Evolutionary conservation across 2,888 invertebrate species (phyloP).

Genomic region (Notodonta ziczac): DNA sequence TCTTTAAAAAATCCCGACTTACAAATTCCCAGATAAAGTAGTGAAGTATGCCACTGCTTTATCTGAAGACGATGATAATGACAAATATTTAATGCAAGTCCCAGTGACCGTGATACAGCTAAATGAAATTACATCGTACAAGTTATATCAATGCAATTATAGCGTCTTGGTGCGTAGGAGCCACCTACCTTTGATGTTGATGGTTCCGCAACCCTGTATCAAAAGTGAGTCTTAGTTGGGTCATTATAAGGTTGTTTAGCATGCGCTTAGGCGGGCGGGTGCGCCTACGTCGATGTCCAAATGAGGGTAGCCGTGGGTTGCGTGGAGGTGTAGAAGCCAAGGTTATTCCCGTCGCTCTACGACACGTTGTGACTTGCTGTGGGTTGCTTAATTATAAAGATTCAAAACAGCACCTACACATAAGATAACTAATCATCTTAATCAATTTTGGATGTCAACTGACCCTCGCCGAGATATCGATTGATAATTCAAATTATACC

Average conservation of each 20-base stretch:
- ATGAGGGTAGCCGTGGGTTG: constrained; percentile 82
- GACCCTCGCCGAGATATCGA: constrained; percentile 23
- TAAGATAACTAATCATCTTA: constrained; percentile 27
- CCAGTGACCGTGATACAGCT: constrained; percentile 35
- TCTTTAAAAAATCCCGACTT: not conserved
- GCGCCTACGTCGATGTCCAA: constrained; percentile 80
- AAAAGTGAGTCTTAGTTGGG: constrained; percentile 70
- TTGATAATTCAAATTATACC: constrained; percentile 9
- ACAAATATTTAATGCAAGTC: constrained; percentile 21
- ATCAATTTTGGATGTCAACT: constrained; percentile 39
- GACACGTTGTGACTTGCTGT: constrained; percentile 70
- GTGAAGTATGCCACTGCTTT: constrained; percentile 2
- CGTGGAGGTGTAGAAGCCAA: constrained; percentile 81
- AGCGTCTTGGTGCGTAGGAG: constrained; percentile 68
- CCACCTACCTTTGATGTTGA: constrained; percentile 62
- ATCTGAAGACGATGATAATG: constrained; percentile 13
- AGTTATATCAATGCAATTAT: constrained; percentile 56
- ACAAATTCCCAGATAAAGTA: too few relatives aligned
- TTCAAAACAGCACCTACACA: constrained; percentile 63
- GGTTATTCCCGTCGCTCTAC: constrained; percentile 78
- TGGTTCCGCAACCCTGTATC: constrained; percentile 72
- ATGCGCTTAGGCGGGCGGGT: constrained; percentile 68
- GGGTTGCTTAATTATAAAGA: constrained; percentile 78
- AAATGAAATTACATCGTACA: constrained; percentile 28
- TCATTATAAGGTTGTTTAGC: constrained; percentile 79